Conservation (phyloP, 2,797 vertebrate genomes). For the Pipistrellus pygmaeus region DNA sequence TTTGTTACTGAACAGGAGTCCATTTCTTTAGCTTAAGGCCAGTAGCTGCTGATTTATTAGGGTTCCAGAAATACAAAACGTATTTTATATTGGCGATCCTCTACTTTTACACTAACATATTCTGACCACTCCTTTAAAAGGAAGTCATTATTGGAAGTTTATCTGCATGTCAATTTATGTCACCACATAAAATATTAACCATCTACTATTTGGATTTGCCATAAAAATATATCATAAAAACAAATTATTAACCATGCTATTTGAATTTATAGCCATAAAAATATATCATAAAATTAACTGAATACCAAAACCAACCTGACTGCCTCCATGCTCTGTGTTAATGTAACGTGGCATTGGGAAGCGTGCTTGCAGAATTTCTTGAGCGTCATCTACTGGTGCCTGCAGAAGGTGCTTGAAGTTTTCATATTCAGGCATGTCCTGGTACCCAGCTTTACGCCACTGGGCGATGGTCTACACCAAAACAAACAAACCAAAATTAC, state of each 20-base stretch:
- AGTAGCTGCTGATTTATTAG: not conserved
- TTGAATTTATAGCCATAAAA: not conserved
- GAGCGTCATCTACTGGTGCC: constrained; percentile 96
- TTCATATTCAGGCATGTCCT: constrained; percentile 98
- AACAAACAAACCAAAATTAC: constrained; percentile 37
- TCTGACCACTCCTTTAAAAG: constrained; percentile 54
- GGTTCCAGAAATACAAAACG: not conserved
- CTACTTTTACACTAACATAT: not conserved
- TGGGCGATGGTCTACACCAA: constrained; percentile 94
- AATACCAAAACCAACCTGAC: constrained; percentile 85
- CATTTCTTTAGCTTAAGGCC: constrained; percentile 42
- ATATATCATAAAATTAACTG: not conserved
- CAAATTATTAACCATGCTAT: not conserved
- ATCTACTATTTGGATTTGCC: not conserved
- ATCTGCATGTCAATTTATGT: not conserved
- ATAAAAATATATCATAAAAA: not conserved
- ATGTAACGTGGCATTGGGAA: constrained; percentile 98
- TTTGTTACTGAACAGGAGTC: not conserved
- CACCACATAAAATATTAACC: not conserved
- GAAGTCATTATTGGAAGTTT: not conserved
- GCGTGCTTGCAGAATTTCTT: constrained; percentile 96
- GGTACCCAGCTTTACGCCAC: constrained; percentile 98
- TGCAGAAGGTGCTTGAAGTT: constrained; percentile 98
- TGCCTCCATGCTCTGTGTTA: constrained; percentile 96
- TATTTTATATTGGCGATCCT: constrained; percentile 33